phyloP scores from a whole-genome alignment of 2,113 vertebrate species.

The Chlorodrepanis virens region DNA sequence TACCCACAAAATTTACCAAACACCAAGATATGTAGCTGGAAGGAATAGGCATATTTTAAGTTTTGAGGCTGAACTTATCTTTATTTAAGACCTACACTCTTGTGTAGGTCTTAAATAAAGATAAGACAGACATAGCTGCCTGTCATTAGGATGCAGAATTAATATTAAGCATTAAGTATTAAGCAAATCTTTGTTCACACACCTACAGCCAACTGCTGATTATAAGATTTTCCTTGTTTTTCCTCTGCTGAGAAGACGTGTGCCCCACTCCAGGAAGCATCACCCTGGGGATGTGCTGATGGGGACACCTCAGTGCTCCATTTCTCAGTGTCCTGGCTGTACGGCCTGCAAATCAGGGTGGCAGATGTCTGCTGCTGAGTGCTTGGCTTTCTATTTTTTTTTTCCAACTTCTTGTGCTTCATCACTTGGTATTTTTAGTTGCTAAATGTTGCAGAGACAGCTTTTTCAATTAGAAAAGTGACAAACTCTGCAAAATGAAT shows the following conservation, averaged over 20 bases:
- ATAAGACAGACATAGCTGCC: neutral
- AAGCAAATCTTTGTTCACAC: neutral
- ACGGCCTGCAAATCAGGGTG: neutral
- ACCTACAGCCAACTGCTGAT: neutral
- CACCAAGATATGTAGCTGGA: neutral
- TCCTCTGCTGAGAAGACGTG: neutral
- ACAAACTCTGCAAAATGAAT: conserved; percentile 48
- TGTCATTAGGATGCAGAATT: neutral
- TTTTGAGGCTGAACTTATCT: neutral
- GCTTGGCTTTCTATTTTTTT: neutral
- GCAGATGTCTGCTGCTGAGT: conserved; percentile 32
- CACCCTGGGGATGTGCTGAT: neutral
- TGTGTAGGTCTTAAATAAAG: too few relatives aligned
- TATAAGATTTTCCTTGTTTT: neutral
- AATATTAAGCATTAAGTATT: neutral
- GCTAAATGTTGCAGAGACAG: conserved; percentile 43
- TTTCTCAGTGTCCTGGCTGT: neutral
- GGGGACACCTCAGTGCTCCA: neutral
- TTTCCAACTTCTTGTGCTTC: neutral
- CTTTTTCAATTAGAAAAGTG: conserved; percentile 55
- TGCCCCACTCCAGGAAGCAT: neutral
- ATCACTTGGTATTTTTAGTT: conserved; percentile 44
- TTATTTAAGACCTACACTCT: neutral
- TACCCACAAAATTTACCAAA: neutral
- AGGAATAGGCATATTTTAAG: neutral